Evolutionary conservation across 2,113 vertebrate genomes (phyloP), one percentile per base, ranked within the genome.

Genomic region (Galeopterus variegatus): DNA sequence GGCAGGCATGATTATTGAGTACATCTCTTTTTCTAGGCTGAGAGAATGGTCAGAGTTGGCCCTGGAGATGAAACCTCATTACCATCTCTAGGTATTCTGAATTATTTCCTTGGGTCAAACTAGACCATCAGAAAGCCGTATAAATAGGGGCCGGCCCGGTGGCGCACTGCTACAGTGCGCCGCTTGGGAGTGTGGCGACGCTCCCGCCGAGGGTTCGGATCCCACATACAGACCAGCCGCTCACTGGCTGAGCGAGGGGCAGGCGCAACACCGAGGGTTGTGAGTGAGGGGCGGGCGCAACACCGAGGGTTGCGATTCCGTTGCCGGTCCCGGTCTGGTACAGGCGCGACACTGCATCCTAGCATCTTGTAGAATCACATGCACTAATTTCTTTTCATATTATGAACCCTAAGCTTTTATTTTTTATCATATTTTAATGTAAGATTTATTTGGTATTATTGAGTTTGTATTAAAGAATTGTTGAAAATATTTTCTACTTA

Each of bases 51-150:
- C 56, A 92, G 31, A 88, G 50, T 33, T 81, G 76, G n/a, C 31
- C 58, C 56, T 81, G n/a, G n/a, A 92, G 31, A 31, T 69, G 75
- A 94, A 89, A 69, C 21, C 50, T 91, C 45, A 67, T 88, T 87
- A 45, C 41, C 24, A 56, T 70, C 21, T 91, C 77, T 70, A 70
- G 23, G 26, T 82, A 70, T 24, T 21, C n/a, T 8, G 62, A 33
- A 50, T 56, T 87, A 77, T 82, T 95, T 75, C 36, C 8, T 77
- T 91, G 67, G n/a, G 45, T 83, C 52, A 86, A 85, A 18, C 11
- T 45, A 67, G 72, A 79, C 31, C n/a, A 75, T n/a, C 7, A 56
- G 60, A 93, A 85, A 86, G 10, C 21, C 70, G 3, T 77, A 62
- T 23, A 89, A 67, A 45, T 58, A 73, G 73, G n/a, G n/a, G n/a